Conservation (phyloP, 2,888 invertebrate genomes). For the Tricholauxania praeusta region DNA sequence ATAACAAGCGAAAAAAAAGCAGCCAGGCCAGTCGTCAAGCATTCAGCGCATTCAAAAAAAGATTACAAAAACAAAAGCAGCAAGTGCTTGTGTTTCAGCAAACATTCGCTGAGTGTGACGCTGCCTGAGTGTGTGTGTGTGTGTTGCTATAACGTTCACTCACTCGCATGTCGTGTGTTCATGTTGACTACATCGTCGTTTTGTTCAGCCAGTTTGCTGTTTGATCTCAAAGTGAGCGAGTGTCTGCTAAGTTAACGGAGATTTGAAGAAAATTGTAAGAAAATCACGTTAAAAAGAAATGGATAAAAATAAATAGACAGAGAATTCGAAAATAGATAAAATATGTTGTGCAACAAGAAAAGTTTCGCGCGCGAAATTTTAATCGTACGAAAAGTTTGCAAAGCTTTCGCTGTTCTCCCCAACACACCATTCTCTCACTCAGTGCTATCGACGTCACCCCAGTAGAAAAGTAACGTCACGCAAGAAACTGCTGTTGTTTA, state of each 20-base stretch:
- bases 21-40: too few relatives aligned
- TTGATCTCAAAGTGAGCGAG: constrained; percentile 26
- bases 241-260: not conserved
- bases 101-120: constrained; percentile 2
- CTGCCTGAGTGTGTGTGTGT: not conserved
- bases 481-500: not conserved
- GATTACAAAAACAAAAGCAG: constrained; percentile 40
- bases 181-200: not conserved
- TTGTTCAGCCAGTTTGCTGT: constrained; percentile 23
- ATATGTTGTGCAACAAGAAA: too few relatives aligned
- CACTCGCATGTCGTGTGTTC: not conserved
- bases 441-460: too few relatives aligned
- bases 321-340: too few relatives aligned
- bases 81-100: too few relatives aligned
- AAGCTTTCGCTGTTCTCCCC: too few relatives aligned
- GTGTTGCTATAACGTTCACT: not conserved
- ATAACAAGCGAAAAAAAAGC: too few relatives aligned
- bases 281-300: too few relatives aligned
- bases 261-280: not conserved
- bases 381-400: too few relatives aligned
- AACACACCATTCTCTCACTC: too few relatives aligned
- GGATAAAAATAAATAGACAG: too few relatives aligned
- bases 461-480: not conserved
- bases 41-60: constrained; percentile 3
- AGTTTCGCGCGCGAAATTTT: too few relatives aligned